Percentiles rank a stretch among this genome's conserved stretches.
These are phyloP conservation scores for Sinocyclocheilus anshuiensis DNA, from an alignment of 2,113 vertebrate genomes.

Conservation along the genomic window DNA sequence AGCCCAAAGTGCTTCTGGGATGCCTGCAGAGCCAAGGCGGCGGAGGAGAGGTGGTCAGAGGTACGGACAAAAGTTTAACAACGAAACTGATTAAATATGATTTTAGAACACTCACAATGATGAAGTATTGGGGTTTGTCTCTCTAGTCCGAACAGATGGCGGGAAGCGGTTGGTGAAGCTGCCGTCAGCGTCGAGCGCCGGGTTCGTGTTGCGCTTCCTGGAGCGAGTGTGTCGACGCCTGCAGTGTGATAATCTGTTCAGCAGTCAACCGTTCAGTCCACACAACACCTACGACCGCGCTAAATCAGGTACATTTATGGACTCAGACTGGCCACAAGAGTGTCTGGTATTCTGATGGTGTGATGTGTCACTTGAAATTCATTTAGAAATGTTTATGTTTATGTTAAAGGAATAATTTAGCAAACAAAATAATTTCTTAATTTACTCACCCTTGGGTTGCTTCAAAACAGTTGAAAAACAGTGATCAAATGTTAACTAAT, in stretches of 20 bases:
- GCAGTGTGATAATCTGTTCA: conserved; percentile 93
- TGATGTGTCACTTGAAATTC: no score
- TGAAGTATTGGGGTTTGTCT: not conserved
- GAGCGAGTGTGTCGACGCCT: conserved; percentile 92
- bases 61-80: conserved; percentile 63
- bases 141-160: conserved; percentile 86
- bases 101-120: not conserved
- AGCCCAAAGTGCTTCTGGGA: conserved; percentile 87
- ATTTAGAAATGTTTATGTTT: no score
- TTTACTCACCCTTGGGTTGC: no score
- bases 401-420: no score
- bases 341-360: no score
- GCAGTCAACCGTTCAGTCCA: conserved; percentile 93
- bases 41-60: conserved; percentile 89
- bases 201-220: conserved; percentile 91
- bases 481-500: no score
- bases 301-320: conserved; percentile 78
- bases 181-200: conserved; percentile 91
- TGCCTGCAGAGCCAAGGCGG: conserved; percentile 89
- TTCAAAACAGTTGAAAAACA: no score
- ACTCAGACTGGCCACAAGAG: not conserved
- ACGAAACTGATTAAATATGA: not conserved
- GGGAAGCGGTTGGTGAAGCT: conserved; percentile 86
- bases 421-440: no score
- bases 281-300: conserved; percentile 76